Conservation (phyloP, 2,113 vertebrate genomes). For the Pontoporia blainvillei region DNA sequence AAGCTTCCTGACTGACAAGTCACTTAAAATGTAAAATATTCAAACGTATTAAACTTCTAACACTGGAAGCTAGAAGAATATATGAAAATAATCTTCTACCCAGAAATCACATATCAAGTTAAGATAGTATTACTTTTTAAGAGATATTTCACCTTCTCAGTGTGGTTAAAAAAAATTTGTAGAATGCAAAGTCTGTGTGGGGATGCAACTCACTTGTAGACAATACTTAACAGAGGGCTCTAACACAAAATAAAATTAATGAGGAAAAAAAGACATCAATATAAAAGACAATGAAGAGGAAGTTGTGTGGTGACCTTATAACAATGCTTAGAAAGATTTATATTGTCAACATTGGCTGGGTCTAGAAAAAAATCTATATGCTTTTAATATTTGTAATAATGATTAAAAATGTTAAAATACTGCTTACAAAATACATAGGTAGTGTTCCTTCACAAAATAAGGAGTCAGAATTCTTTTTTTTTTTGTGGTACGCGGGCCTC, state of each 20-base stretch:
- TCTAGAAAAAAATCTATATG: neutral
- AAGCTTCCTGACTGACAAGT: neutral
- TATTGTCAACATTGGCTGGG: neutral
- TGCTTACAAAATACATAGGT: neutral
- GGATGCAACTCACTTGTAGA: neutral
- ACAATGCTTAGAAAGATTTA: neutral
- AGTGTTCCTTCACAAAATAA: neutral
- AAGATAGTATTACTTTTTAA: neutral
- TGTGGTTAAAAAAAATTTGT: neutral
- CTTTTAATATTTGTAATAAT: neutral
- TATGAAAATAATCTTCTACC: neutral
- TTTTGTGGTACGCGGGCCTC: accelerated
- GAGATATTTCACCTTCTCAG: neutral
- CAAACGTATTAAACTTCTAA: neutral
- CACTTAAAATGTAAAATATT: neutral
- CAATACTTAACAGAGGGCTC: neutral
- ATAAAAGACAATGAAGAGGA: neutral
- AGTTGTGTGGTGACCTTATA: neutral
- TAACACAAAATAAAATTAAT: neutral
- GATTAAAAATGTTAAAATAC: neutral
- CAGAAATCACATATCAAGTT: neutral
- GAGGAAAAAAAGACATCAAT: neutral
- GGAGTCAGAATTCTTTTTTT: neutral
- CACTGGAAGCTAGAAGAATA: neutral
- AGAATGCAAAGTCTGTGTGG: neutral